A percentile compares a stretch with the other conserved stretches of the same genome.
Evolutionary conservation across 1,140 invertebrate genomes (phyloP).

Genomic region (Solenopsis invicta): DNA sequence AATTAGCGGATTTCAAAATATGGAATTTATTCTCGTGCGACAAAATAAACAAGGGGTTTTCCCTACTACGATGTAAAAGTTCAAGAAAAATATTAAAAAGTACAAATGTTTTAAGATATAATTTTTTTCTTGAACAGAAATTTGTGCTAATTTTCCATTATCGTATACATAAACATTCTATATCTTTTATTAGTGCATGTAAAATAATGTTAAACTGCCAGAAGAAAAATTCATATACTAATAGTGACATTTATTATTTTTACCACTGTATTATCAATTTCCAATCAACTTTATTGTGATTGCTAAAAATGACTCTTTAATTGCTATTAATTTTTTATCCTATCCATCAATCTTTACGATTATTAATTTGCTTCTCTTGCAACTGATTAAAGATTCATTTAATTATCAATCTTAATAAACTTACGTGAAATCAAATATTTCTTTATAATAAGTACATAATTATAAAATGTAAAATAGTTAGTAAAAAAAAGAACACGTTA

Average conservation of each 20-base stretch:
- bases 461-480: neutral
- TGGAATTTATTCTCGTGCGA: neutral
- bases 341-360: neutral
- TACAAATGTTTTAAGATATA: neutral
- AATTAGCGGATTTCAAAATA: slow-evolving; percentile 6
- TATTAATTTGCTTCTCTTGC: neutral
- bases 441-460: neutral
- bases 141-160: neutral
- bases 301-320: neutral
- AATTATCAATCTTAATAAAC: neutral
- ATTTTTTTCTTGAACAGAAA: neutral
- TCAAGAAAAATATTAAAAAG: slow-evolving; percentile 1
- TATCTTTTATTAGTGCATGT: too few species aligned
- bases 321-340: neutral
- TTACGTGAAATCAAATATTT: neutral
- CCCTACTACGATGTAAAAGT: neutral
- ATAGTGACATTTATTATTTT: neutral
- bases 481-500: neutral
- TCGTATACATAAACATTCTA: neutral
- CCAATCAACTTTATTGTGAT: neutral
- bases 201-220: neutral
- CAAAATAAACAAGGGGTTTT: neutral
- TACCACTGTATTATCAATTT: neutral
- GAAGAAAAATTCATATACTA: neutral
- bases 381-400: neutral